Percentiles rank a stretch among this genome's conserved stretches.
Evolutionary conservation across 1,140 invertebrate species (phyloP).

Genomic region (Caerostris extrusa): DNA sequence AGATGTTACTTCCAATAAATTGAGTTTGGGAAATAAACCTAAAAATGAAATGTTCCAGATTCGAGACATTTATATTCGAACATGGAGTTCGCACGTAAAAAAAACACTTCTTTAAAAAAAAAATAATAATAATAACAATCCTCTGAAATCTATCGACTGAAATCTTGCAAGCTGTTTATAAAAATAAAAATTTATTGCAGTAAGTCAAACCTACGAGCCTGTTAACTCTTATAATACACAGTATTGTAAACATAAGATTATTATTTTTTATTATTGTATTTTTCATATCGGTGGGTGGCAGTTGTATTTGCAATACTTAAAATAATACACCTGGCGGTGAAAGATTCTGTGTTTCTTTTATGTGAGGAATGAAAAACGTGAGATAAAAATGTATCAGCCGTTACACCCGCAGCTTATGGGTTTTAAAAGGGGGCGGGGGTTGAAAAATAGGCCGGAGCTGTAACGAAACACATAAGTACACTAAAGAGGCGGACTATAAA

Average conservation of each 20-base stretch:
- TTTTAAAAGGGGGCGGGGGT: neutral
- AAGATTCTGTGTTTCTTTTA: conserved; percentile 26
- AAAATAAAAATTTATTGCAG: conserved; percentile 16
- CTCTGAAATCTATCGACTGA: conserved; percentile 4
- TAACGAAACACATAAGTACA: conserved; percentile 15
- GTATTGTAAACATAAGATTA: neutral
- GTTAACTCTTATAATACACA: neutral
- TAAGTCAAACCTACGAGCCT: neutral
- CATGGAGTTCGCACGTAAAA: neutral
- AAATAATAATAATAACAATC: neutral
- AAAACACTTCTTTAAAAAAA: neutral
- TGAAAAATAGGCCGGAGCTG: neutral
- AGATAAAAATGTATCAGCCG: conserved; percentile 20
- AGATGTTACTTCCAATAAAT: conserved; percentile 7
- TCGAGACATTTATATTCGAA: neutral
- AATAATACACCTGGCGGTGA: neutral
- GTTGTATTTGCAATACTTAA: conserved; percentile 26
- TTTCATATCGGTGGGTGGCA: neutral
- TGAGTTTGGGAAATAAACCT: neutral
- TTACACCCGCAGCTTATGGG: conserved; percentile 8
- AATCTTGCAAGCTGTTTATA: neutral
- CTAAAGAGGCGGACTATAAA: conserved; percentile 19
- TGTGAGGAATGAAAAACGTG: conserved; percentile 8
- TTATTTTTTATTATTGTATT: neutral
- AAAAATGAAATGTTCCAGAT: neutral